These are phyloP conservation scores for Enteromius unitaeniatus DNA, from an alignment of 2,797 vertebrate genomes.

Conservation along the genomic window DNA sequence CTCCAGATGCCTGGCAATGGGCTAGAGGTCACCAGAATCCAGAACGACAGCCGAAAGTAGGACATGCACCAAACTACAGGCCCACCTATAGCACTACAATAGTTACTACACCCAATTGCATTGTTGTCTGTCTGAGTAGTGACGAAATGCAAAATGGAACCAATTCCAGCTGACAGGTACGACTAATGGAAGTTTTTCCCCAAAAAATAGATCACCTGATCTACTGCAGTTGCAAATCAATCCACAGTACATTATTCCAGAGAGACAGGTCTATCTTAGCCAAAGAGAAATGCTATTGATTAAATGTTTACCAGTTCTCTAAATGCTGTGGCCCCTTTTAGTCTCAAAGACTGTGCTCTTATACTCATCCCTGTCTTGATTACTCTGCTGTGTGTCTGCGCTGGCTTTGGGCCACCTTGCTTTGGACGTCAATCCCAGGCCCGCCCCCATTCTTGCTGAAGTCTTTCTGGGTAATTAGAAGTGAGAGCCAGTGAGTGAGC, in stretches of 20 bases:
- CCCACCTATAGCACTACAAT: slow-evolving; percentile 28
- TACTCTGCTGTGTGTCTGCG: slow-evolving; percentile 57
- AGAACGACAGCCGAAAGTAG: slow-evolving; percentile 65
- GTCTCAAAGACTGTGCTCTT: slow-evolving; percentile 24
- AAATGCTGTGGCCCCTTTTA: slow-evolving; percentile 51
- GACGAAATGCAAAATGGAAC: neutral
- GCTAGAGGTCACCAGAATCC: slow-evolving; percentile 68
- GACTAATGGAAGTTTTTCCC: slow-evolving; percentile 25
- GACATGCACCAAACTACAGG: slow-evolving; percentile 66
- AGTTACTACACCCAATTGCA: slow-evolving; percentile 46
- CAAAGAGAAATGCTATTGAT: slow-evolving; percentile 68
- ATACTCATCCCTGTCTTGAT: slow-evolving; percentile 47
- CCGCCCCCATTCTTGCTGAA: slow-evolving; percentile 42
- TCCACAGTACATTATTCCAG: slow-evolving; percentile 44
- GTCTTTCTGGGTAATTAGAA: slow-evolving; percentile 63
- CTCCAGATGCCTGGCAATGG: slow-evolving; percentile 65
- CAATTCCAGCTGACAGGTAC: slow-evolving; percentile 35
- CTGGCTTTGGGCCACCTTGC: slow-evolving; percentile 52
- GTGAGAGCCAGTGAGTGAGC: slow-evolving; percentile 57
- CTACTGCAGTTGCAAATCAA: slow-evolving; percentile 13
- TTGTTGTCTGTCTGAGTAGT: neutral
- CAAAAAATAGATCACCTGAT: slow-evolving; percentile 37
- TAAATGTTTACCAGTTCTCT: slow-evolving; percentile 63
- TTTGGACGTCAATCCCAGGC: slow-evolving; percentile 58
- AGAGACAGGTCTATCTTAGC: slow-evolving; percentile 53